Conservation (phyloP, 2,113 vertebrate genomes). For the Eulemur macaco region DNA sequence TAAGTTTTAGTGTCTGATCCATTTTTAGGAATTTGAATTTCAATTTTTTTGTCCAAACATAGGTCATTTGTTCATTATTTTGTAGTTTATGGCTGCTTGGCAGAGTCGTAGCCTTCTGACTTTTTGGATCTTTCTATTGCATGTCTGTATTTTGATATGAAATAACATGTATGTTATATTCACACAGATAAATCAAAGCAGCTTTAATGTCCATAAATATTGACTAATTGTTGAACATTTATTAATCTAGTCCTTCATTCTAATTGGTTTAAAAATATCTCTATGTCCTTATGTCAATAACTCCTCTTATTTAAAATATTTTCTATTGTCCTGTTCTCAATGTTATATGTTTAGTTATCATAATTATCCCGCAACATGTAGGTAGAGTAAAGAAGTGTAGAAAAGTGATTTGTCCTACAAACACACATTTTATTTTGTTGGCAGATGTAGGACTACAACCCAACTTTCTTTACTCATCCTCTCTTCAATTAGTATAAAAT, state of each 20-base stretch:
- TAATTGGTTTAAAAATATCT: background rate
- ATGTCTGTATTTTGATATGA: background rate
- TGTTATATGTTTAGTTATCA: background rate
- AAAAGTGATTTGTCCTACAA: background rate
- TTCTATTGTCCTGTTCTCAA: background rate
- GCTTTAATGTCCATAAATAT: background rate
- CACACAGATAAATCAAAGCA: background rate
- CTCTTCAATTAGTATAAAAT: background rate
- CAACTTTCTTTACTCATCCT: background rate
- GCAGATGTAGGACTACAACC: background rate
- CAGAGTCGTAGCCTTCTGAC: background rate
- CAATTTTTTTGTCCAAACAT: background rate
- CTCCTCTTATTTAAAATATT: background rate
- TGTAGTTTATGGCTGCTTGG: background rate
- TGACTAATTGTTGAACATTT: background rate
- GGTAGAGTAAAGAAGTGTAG: background rate
- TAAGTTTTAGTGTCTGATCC: background rate
- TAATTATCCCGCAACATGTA: background rate
- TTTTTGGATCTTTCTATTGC: background rate
- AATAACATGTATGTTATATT: background rate
- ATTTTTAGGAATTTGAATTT: background rate
- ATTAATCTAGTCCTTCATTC: background rate
- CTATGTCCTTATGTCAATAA: background rate
- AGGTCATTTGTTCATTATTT: background rate
- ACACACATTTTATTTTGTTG: background rate